Conservation (phyloP, 1,140 invertebrate genomes). For the Drosophila ambigua region DNA sequence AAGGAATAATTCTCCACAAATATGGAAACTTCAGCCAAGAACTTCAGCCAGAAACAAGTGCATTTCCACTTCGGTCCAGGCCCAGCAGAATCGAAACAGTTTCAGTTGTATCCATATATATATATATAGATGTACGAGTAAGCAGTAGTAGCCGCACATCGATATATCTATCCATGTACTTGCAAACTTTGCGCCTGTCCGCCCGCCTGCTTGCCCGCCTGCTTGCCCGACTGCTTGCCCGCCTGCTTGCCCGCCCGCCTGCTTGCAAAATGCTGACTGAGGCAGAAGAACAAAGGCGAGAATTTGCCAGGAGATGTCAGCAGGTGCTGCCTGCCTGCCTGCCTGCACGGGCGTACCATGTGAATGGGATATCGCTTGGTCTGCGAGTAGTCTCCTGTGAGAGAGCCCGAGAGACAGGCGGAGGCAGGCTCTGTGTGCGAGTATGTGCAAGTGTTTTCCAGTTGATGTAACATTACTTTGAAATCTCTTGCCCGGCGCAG, state of each 20-base stretch:
- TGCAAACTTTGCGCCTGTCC: slow-evolving; percentile 37
- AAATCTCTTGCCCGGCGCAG: slow-evolving; percentile 64
- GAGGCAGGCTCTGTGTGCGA: slow-evolving; percentile 20
- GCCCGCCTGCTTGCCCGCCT: slow-evolving; percentile 28
- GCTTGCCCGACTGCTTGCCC: slow-evolving; percentile 38
- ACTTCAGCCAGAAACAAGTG: no score
- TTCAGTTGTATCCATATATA: background rate
- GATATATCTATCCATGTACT: slow-evolving; percentile 19
- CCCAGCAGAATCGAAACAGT: slow-evolving; percentile 16
- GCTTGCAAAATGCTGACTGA: slow-evolving; percentile 67
- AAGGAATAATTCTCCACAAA: no score
- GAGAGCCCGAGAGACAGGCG: no score
- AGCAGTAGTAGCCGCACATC: slow-evolving; percentile 37
- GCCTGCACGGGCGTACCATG: background rate
- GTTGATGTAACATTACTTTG: slow-evolving; percentile 82
- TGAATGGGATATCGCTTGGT: no score
- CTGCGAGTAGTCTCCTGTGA: no score
- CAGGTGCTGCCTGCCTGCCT: slow-evolving; percentile 1
- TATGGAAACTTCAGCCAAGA: no score
- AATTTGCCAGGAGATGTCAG: slow-evolving; percentile 52
- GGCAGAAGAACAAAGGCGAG: slow-evolving; percentile 75
- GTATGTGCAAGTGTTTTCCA: slow-evolving; percentile 78
- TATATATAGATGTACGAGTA: background rate
- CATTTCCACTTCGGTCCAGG: no score
- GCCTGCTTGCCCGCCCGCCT: slow-evolving; percentile 30